phyloP scores from a whole-genome alignment of 2,797 vertebrate species.

The Anguilla marmorata region DNA sequence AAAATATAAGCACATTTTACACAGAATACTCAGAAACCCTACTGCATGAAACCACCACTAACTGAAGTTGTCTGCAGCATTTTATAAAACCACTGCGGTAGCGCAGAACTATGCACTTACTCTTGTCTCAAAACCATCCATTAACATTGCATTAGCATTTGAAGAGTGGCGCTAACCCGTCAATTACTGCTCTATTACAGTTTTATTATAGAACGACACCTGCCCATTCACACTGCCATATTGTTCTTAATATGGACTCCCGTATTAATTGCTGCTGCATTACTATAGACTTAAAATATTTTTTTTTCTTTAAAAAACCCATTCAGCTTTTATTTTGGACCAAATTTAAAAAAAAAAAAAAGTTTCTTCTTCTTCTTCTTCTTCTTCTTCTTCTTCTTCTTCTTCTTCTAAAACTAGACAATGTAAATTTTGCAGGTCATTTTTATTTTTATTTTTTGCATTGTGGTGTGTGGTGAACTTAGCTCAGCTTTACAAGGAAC shows the following conservation, averaged over 20 bases:
- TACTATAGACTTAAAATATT: constrained; percentile 43
- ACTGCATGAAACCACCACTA: neutral
- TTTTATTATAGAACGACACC: constrained; percentile 42
- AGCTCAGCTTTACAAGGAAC: neutral
- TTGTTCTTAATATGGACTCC: constrained; percentile 43
- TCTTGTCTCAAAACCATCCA: neutral
- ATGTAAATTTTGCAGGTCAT: neutral
- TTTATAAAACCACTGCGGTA: neutral
- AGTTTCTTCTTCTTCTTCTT: neutral
- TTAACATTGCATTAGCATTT: constrained; percentile 7
- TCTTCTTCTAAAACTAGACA: neutral
- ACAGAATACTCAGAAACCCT: neutral
- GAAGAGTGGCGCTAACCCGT: neutral
- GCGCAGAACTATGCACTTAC: neutral
- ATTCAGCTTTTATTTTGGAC: constrained; percentile 32
- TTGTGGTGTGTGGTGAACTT: neutral
- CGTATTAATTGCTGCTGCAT: constrained; percentile 47
- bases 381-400: neutral
- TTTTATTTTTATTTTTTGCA: neutral
- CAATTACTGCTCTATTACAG: constrained; percentile 19
- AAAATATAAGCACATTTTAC: neutral
- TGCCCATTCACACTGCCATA: constrained; percentile 48
- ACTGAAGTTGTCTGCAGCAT: neutral
- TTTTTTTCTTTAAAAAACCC: neutral
- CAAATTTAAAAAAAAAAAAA: constrained; percentile 23